Evolutionary conservation across 2,113 vertebrate genomes (phyloP).

Genomic region (Dromaius novaehollandiae): DNA sequence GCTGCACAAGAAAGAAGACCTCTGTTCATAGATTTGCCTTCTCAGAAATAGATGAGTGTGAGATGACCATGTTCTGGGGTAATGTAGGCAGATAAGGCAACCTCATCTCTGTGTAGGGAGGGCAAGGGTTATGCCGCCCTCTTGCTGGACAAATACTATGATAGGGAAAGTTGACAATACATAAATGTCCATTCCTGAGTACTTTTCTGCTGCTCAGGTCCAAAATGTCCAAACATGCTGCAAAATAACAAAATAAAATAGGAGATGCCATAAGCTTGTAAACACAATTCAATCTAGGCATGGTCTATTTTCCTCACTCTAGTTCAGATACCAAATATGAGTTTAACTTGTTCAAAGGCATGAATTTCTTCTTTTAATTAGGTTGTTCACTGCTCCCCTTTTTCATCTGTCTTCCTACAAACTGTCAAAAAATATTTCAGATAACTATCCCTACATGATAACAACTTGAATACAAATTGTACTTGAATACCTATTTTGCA

Average conservation of each 20-base stretch:
- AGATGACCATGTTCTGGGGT: background rate
- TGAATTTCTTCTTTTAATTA: background rate
- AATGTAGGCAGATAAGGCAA: background rate
- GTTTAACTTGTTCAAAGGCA: background rate
- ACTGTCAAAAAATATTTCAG: background rate
- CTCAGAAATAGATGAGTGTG: background rate
- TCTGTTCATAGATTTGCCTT: background rate
- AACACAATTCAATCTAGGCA: background rate
- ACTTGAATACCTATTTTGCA: background rate
- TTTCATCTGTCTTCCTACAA: background rate
- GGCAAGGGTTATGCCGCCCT: background rate
- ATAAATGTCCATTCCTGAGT: background rate
- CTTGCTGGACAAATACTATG: background rate
- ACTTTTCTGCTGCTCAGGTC: background rate
- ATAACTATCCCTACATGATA: background rate
- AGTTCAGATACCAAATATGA: background rate
- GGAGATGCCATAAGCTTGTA: background rate
- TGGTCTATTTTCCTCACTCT: background rate
- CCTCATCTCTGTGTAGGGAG: background rate
- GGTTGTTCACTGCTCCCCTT: accelerated
- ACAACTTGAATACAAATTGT: background rate
- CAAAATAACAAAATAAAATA: background rate
- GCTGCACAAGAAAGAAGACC: background rate
- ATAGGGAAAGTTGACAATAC: background rate
- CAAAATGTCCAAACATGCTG: background rate